Percentiles rank a stretch among this genome's conserved stretches.
These are phyloP conservation scores for Girardia tigrina DNA, from an alignment of 2,888 invertebrate genomes.

Conservation along the genomic window DNA sequence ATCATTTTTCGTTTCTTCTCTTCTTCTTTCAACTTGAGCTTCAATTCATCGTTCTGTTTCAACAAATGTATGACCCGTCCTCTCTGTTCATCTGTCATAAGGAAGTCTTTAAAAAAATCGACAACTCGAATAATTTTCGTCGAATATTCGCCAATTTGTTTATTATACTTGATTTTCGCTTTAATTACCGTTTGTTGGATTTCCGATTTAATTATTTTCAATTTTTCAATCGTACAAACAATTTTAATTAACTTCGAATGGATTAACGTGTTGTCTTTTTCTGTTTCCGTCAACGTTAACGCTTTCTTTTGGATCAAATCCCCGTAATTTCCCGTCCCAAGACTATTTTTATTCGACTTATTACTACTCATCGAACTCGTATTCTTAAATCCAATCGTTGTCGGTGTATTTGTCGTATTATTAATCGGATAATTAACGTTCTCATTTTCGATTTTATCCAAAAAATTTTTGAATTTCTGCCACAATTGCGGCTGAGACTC, in stretches of 20 bases:
- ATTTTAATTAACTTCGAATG: background rate
- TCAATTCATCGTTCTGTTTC: conserved; percentile 14
- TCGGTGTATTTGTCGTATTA: too few relatives aligned
- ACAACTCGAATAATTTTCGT: background rate
- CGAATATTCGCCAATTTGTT: background rate
- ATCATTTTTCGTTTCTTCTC: conserved; percentile 21
- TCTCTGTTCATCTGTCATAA: background rate
- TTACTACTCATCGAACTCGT: background rate
- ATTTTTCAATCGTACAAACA: background rate
- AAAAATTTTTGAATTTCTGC: background rate
- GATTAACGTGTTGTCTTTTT: background rate
- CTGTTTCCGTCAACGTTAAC: background rate
- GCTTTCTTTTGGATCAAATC: background rate
- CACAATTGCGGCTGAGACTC: background rate
- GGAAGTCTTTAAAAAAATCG: background rate
- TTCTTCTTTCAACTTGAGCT: background rate
- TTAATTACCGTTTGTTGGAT: background rate
- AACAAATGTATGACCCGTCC: background rate
- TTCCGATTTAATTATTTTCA: background rate
- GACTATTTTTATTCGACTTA: background rate
- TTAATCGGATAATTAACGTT: background rate
- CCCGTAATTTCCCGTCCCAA: background rate
- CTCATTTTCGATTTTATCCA: background rate
- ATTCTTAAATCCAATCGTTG: too few relatives aligned
- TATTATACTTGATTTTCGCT: background rate